phyloP scores from a whole-genome alignment of 2,113 vertebrate species.

The Boulengeromyrus knoepffleri region DNA sequence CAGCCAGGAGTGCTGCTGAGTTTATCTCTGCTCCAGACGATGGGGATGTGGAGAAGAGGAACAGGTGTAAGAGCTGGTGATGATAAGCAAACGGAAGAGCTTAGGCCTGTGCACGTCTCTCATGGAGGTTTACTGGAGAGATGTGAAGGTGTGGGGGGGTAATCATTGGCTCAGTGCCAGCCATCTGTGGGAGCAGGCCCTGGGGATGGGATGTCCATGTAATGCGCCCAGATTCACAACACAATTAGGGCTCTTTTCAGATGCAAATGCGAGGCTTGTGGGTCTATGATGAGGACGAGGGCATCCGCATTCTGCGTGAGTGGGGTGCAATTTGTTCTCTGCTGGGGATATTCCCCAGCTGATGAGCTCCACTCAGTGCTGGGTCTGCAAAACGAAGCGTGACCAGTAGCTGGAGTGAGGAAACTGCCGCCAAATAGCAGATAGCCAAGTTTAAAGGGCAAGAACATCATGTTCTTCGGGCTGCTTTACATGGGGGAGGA shows the following conservation, averaged over 20 bases:
- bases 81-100: slow-evolving; percentile 20
- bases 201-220: neutral
- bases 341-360: neutral
- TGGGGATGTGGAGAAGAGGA: slow-evolving; percentile 5
- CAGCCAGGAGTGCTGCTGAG: neutral
- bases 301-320: slow-evolving; percentile 3
- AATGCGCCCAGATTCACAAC: slow-evolving; percentile 16
- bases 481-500: neutral
- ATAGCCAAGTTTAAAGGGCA: neutral
- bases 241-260: slow-evolving; percentile 17
- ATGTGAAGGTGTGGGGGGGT: neutral
- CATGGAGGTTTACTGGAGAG: neutral
- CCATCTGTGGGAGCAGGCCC: slow-evolving; percentile 22
- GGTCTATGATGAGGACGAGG: neutral
- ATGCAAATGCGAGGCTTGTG: slow-evolving; percentile 17
- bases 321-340: neutral
- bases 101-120: neutral
- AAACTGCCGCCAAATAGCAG: neutral
- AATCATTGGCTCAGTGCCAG: neutral
- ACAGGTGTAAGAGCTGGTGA: slow-evolving; percentile 23
- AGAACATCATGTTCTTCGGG: neutral
- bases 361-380: neutral
- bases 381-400: neutral
- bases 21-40: neutral
- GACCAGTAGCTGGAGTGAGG: neutral